A percentile compares a stretch with the other conserved stretches of the same genome.
Conservation (phyloP, 2,797 vertebrate genomes). For the Euthynnus affinis region DNA sequence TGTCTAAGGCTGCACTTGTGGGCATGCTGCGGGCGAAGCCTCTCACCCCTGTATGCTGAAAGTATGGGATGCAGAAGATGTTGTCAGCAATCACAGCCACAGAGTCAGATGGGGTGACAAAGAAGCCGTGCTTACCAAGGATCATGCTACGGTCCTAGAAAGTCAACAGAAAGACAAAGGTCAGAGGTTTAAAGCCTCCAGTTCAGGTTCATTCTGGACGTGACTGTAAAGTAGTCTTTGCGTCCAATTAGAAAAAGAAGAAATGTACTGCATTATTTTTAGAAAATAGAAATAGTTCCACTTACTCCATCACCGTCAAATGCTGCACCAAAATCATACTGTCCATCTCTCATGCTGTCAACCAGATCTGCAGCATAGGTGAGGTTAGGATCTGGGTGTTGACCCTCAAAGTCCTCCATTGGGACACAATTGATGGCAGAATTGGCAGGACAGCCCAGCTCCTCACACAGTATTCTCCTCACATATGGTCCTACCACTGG, state of each 20-base stretch:
- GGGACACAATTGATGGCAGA: conserved; percentile 95
- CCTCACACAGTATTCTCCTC: conserved; percentile 95
- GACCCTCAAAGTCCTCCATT: conserved; percentile 94
- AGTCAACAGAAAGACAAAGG: conserved; percentile 36
- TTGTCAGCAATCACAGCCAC: conserved; percentile 97
- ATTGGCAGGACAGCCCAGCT: conserved; percentile 93
- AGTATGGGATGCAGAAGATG: conserved; percentile 97
- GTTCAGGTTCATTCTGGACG: background rate
- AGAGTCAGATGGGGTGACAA: conserved; percentile 95
- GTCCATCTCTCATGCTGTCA: conserved; percentile 93
- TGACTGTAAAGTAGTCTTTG: background rate
- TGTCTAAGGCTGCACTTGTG: conserved; percentile 94
- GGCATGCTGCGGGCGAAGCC: conserved; percentile 98
- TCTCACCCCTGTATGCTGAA: conserved; percentile 94
- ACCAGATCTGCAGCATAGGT: conserved; percentile 92
- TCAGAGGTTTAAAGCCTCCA: conserved; percentile 13
- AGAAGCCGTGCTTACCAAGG: conserved; percentile 94
- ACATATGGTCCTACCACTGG: conserved; percentile 94
- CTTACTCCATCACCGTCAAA: conserved; percentile 96
- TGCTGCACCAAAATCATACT: conserved; percentile 95
- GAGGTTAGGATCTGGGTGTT: conserved; percentile 93
- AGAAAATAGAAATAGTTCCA: conserved; percentile 6
- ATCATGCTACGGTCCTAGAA: conserved; percentile 96
- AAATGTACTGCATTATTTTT: background rate
- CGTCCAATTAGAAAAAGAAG: background rate